Percentiles rank a stretch among this genome's conserved stretches.
These are phyloP conservation scores for Orbicella faveolata DNA, from an alignment of 64 coral and sea anemone genomes.

Conservation along the genomic window DNA sequence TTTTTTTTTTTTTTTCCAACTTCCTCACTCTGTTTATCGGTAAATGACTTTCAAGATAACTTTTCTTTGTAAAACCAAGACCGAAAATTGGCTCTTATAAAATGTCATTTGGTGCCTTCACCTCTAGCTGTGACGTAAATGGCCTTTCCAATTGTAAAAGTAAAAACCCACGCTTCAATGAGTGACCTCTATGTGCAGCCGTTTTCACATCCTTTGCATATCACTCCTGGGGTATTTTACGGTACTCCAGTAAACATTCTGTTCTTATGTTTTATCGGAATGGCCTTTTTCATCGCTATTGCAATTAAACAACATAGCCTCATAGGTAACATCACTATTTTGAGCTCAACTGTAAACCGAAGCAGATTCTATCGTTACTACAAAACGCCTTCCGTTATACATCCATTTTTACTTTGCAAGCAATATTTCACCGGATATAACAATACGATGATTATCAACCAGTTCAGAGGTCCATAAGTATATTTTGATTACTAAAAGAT, in stretches of 20 bases:
- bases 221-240: neutral
- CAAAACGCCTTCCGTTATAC: neutral
- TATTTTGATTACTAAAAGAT: constrained; percentile 33
- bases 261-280: neutral
- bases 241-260: neutral
- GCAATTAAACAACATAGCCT: neutral
- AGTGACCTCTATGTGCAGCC: neutral
- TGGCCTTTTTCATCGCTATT: neutral
- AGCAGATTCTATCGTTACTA: neutral
- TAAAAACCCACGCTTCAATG: neutral
- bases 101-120: neutral
- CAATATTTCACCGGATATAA: neutral
- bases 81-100: neutral
- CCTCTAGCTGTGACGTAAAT: neutral
- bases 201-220: neutral
- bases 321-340: neutral
- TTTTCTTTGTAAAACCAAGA: neutral
- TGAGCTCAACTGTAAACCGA: neutral
- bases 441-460: constrained; percentile 10
- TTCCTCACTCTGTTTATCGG: neutral
- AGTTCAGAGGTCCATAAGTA: constrained; percentile 4
- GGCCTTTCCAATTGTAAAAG: neutral
- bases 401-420: neutral
- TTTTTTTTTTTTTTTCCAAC: neutral
- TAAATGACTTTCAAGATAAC: neutral